Conservation (phyloP, 1,140 invertebrate genomes). For the Calephelis virginiensis region DNA sequence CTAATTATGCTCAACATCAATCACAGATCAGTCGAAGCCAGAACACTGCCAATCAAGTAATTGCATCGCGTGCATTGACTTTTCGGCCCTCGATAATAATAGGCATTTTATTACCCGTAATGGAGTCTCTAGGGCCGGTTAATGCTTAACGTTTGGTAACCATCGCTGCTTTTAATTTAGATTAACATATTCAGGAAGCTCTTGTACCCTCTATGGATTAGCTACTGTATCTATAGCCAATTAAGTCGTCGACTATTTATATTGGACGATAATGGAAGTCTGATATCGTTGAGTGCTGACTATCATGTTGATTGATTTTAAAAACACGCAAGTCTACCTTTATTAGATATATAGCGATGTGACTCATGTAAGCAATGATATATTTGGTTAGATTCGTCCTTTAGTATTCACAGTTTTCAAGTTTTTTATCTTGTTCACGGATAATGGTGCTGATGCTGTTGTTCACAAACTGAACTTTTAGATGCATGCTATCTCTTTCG, state of each 20-base stretch:
- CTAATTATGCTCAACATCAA: slow-evolving; percentile 76
- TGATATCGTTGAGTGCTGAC: slow-evolving; percentile 59
- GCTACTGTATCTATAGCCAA: slow-evolving; percentile 62
- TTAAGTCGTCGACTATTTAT: slow-evolving; percentile 56
- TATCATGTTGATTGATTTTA: slow-evolving; percentile 63
- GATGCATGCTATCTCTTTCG: too few relatives aligned
- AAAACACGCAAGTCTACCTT: slow-evolving; percentile 52
- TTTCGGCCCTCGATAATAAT: slow-evolving; percentile 77
- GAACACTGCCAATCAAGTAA: slow-evolving; percentile 76
- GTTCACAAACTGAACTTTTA: too few relatives aligned
- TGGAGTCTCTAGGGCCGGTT: slow-evolving; percentile 75
- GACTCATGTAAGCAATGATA: slow-evolving; percentile 5
- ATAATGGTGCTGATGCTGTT: too few relatives aligned
- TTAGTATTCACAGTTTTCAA: neutral
- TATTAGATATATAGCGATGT: slow-evolving; percentile 23
- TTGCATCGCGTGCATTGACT: slow-evolving; percentile 77
- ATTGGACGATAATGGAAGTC: slow-evolving; percentile 53
- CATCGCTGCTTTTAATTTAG: slow-evolving; percentile 66
- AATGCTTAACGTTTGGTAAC: slow-evolving; percentile 62
- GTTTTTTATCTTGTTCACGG: too few relatives aligned
- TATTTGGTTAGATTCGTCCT: neutral
- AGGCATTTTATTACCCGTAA: slow-evolving; percentile 77
- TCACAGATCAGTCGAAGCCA: slow-evolving; percentile 60
- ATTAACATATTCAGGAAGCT: slow-evolving; percentile 68
- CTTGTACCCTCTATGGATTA: slow-evolving; percentile 27